A percentile compares a stretch with the other conserved stretches of the same genome.
Evolutionary conservation across 2,888 invertebrate genomes (phyloP).

Genomic region (Andrena marginata): DNA sequence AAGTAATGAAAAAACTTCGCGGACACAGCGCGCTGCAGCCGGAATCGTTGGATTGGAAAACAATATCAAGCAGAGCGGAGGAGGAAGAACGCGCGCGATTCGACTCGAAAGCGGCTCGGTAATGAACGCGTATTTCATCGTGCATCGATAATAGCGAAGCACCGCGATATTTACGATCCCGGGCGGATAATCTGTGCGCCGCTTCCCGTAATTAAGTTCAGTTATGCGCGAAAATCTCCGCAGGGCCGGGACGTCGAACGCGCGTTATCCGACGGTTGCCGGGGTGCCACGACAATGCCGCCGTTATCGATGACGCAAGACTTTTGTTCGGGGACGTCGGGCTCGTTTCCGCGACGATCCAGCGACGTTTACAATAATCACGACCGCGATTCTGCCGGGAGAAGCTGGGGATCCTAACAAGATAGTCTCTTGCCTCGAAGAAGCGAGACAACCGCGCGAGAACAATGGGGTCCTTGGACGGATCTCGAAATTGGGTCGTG

Average conservation of each 20-base stretch:
- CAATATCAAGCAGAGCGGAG: conserved; percentile 11
- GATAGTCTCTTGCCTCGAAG: conserved; percentile 10
- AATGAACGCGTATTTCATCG: conserved; percentile 43
- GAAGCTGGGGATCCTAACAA: conserved; percentile 13
- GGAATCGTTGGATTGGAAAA: background rate
- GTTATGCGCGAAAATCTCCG: conserved; percentile 37
- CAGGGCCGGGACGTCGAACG: conserved; percentile 8
- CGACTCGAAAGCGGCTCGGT: conserved; percentile 21
- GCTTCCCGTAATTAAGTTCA: conserved; percentile 56
- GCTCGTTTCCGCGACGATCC: conserved; percentile 52
- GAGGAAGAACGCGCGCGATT: conserved; percentile 21
- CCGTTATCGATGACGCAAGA: conserved; percentile 54
- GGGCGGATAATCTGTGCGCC: conserved; percentile 35
- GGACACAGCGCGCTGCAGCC: background rate
- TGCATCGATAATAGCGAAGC: conserved; percentile 53
- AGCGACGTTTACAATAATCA: conserved; percentile 49
- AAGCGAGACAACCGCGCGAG: conserved; percentile 6
- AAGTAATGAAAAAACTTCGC: too few species aligned
- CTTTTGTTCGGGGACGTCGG: conserved; percentile 51
- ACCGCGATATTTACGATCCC: conserved; percentile 49
- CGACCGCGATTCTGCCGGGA: conserved; percentile 1
- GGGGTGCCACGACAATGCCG: conserved; percentile 19
- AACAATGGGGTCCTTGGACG: conserved; percentile 17
- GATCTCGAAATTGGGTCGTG: conserved; percentile 26
- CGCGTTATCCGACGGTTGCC: conserved; percentile 3